Percentiles rank a stretch among this genome's conserved stretches.
Evolutionary conservation across 2,888 invertebrate genomes (phyloP).

Genomic region (Epistrophe grossulariae): DNA sequence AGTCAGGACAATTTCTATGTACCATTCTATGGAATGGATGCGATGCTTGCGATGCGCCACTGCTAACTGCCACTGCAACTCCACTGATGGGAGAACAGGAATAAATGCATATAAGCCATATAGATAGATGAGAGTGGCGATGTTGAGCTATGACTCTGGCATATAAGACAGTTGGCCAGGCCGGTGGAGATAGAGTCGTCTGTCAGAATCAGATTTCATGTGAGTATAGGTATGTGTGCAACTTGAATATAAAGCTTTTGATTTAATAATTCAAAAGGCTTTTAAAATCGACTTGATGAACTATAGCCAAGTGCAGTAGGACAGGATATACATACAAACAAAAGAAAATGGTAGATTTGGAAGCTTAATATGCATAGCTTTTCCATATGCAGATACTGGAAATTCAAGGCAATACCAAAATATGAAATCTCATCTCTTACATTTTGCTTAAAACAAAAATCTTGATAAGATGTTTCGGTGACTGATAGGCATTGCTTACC

Average conservation of each 20-base stretch:
- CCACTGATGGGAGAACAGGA: conserved; percentile 11
- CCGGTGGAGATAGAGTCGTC: conserved; percentile 30
- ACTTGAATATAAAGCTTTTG: background rate
- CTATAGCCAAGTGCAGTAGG: background rate
- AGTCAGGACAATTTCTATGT: conserved; percentile 30
- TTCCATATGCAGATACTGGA: background rate
- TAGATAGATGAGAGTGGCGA: conserved; percentile 14
- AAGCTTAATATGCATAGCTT: background rate
- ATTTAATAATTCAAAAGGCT: conserved; percentile 16
- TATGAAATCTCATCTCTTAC: background rate
- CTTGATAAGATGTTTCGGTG: no score
- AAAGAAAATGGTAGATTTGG: background rate
- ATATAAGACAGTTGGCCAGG: conserved; percentile 29
- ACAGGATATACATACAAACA: background rate
- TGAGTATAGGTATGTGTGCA: background rate
- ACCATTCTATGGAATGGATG: conserved; percentile 9
- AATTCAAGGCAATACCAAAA: background rate
- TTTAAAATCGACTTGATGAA: background rate
- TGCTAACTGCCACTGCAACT: background rate
- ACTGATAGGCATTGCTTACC: no score
- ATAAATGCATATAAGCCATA: conserved; percentile 33
- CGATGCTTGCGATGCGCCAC: conserved; percentile 24
- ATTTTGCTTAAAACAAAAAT: no score
- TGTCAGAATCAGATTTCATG: conserved; percentile 10
- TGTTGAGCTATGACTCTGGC: conserved; percentile 51